Conservation (phyloP, 2,888 invertebrate species). For the Crioceris asparagi region DNA sequence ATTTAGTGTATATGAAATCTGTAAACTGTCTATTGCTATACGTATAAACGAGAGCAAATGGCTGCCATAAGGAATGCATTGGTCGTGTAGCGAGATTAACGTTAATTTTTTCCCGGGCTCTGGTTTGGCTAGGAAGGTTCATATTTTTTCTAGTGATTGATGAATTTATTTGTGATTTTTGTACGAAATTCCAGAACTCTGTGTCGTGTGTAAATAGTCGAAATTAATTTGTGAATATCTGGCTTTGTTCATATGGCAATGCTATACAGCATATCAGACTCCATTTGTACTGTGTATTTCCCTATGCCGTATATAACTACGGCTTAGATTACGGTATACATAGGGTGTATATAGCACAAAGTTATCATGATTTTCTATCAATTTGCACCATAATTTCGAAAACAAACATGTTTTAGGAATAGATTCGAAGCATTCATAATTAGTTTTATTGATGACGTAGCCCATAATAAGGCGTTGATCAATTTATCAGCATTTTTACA, state of each 20-base stretch:
- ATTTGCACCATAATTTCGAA: conserved; percentile 11
- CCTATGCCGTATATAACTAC: conserved; percentile 31
- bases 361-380: conserved; percentile 23
- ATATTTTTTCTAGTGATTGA: conserved; percentile 25
- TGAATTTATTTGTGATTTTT: conserved; percentile 31
- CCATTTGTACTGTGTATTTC: conserved; percentile 39
- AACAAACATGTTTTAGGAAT: conserved; percentile 4
- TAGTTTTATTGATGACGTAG: conserved; percentile 39
- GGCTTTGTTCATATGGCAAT: conserved; percentile 40
- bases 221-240: conserved; percentile 22
- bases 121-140: conserved; percentile 10
- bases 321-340: conserved; percentile 27
- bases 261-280: conserved; percentile 37
- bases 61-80: conserved; percentile 45
- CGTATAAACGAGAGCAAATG: conserved; percentile 42
- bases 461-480: conserved; percentile 30
- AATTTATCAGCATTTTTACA: conserved; percentile 26
- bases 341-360: conserved; percentile 19
- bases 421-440: conserved; percentile 21
- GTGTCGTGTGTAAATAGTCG: conserved; percentile 8
- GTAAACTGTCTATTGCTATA: conserved; percentile 26
- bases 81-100: conserved; percentile 24
- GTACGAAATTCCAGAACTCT: conserved; percentile 19
- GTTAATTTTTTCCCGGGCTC: conserved; percentile 21
- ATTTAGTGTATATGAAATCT: conserved; percentile 18